phyloP scores from a whole-genome alignment of 2,113 vertebrate species.

The Tretioscincus oriximinensis region DNA sequence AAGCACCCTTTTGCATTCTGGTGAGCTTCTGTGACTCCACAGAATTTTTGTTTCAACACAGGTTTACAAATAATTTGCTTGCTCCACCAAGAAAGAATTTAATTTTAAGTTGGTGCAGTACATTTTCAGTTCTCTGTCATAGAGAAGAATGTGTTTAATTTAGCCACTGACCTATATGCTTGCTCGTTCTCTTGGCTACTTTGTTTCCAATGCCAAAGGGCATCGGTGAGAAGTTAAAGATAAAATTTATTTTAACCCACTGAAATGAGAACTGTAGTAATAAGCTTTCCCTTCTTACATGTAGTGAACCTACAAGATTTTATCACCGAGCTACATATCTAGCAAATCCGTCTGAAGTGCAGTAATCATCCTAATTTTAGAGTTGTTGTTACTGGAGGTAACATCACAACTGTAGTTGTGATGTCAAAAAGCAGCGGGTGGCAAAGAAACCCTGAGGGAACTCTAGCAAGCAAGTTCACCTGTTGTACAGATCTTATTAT shows the following conservation, averaged over 20 bases:
- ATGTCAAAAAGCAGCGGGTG: not conserved
- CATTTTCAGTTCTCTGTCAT: no score
- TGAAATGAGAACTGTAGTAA: not conserved
- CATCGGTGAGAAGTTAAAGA: not conserved
- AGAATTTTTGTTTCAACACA: not conserved
- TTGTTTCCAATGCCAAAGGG: no score
- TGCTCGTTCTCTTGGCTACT: not conserved
- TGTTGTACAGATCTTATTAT: constrained; percentile 26
- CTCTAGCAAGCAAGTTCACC: constrained; percentile 26
- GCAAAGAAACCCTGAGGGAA: constrained; percentile 11
- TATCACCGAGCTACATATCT: not conserved
- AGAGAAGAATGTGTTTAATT: no score
- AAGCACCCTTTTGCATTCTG: not conserved
- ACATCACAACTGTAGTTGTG: not conserved
- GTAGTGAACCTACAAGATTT: not conserved
- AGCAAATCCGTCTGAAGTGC: not conserved
- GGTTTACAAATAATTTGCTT: no score
- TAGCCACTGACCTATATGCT: no score
- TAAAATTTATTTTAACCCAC: not conserved
- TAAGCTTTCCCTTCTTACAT: not conserved
- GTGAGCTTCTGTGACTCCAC: not conserved
- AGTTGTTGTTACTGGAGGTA: not conserved
- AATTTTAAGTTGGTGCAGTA: no score
- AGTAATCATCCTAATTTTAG: not conserved
- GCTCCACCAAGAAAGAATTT: no score